A percentile compares a stretch with the other conserved stretches of the same genome.
phyloP scores from a whole-genome alignment of 2,113 vertebrate genomes.

The Nesoenas mayeri region DNA sequence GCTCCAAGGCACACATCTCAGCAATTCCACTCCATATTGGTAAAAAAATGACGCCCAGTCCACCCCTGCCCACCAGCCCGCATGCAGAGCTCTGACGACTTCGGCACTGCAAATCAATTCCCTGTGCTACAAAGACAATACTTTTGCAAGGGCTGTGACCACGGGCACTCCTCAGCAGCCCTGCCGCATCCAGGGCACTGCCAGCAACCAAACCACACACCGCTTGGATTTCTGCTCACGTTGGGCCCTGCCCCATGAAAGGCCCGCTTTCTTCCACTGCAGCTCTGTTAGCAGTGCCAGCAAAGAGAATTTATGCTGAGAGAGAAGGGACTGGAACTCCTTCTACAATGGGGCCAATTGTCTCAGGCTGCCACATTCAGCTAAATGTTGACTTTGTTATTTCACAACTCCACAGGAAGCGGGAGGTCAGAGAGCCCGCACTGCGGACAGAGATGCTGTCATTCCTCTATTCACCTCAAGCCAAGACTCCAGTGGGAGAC shows the following conservation, averaged over 20 bases:
- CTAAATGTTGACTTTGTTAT: constrained; percentile 83
- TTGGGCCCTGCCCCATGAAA: constrained; percentile 28
- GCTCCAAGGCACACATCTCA: background rate
- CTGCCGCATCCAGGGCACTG: background rate
- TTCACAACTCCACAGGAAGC: constrained; percentile 78
- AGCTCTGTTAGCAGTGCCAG: constrained; percentile 69
- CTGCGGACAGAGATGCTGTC: constrained; percentile 49
- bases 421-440: constrained; percentile 59
- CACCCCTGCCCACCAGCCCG: background rate
- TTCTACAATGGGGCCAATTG: constrained; percentile 64
- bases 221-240: background rate
- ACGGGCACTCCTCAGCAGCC: background rate
- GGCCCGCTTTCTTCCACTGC: constrained; percentile 29
- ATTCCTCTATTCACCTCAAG: constrained; percentile 56
- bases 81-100: background rate
- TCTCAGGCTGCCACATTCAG: constrained; percentile 47
- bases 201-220: background rate
- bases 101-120: background rate
- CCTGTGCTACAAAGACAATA: background rate
- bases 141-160: background rate
- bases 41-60: background rate
- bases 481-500: constrained; percentile 62
- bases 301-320: constrained; percentile 71
- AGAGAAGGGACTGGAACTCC: background rate
- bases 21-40: background rate